phyloP scores from a whole-genome alignment of 2,113 vertebrate species.

The Etheostoma spectabile region DNA sequence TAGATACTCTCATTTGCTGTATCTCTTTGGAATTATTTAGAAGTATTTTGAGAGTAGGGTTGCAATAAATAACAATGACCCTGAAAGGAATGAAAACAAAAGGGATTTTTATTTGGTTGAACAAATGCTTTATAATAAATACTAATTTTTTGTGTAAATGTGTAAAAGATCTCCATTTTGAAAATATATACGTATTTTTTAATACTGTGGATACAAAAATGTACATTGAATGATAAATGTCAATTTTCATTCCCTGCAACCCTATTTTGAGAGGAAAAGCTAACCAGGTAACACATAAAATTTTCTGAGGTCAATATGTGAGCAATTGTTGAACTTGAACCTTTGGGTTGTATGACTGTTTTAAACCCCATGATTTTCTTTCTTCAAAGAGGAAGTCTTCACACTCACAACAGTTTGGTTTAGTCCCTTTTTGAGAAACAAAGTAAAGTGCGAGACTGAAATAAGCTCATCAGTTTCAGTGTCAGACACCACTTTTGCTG shows the following conservation, averaged over 20 bases:
- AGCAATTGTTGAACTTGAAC: background rate
- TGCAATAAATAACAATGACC: no score
- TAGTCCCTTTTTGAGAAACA: constrained; percentile 6
- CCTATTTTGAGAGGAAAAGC: background rate
- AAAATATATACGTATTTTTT: no score
- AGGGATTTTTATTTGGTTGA: no score
- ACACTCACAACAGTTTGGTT: background rate
- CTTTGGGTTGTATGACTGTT: background rate
- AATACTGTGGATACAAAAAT: no score
- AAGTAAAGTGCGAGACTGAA: background rate
- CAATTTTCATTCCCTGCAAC: no score
- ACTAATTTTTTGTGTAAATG: no score
- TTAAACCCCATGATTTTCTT: constrained; percentile 24
- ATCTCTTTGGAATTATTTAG: background rate
- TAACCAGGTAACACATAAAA: background rate
- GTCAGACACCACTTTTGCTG: background rate
- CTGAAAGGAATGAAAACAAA: no score
- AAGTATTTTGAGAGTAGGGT: no score
- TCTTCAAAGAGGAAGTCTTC: constrained; percentile 39
- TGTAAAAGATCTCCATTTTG: no score
- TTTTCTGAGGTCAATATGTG: constrained; percentile 1
- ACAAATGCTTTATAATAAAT: no score
- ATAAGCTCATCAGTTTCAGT: constrained; percentile 19
- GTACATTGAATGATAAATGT: no score
- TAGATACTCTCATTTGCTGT: background rate